phyloP scores from a whole-genome alignment of 2,113 vertebrate species.

The Dromiciops gliroides region DNA sequence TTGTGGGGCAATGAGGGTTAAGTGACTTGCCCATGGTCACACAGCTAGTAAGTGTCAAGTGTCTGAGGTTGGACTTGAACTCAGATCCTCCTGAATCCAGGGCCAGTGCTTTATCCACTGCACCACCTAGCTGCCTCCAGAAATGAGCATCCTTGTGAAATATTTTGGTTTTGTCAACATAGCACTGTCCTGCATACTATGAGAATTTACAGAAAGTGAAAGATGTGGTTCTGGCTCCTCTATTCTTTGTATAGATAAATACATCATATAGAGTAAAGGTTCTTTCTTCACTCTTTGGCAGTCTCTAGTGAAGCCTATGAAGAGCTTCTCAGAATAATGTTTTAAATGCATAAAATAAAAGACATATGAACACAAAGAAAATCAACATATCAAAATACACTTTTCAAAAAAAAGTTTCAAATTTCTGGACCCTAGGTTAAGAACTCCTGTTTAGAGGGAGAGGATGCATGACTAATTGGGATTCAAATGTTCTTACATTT shows the following conservation, averaged over 20 bases:
- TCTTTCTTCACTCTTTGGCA: neutral
- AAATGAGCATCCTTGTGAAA: neutral
- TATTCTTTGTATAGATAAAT: neutral
- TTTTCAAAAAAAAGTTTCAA: neutral
- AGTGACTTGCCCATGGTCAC: no score
- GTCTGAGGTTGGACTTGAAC: no score
- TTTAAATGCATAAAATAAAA: neutral
- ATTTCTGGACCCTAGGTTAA: neutral
- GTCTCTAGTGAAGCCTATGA: neutral
- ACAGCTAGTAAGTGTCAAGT: no score
- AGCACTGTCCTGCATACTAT: neutral
- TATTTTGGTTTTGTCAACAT: neutral
- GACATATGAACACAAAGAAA: neutral
- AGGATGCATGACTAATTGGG: neutral
- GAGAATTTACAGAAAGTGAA: neutral
- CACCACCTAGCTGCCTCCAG: no score
- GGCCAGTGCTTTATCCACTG: no score
- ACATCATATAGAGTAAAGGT: neutral
- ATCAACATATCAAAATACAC: neutral
- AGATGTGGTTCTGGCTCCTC: neutral
- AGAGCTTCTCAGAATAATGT: neutral
- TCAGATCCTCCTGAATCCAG: no score
- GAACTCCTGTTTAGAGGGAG: neutral
- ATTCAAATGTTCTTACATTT: neutral
- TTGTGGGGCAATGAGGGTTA: no score